Conservation (phyloP, 2,797 vertebrate species). For the Sorex maritimensis region DNA sequence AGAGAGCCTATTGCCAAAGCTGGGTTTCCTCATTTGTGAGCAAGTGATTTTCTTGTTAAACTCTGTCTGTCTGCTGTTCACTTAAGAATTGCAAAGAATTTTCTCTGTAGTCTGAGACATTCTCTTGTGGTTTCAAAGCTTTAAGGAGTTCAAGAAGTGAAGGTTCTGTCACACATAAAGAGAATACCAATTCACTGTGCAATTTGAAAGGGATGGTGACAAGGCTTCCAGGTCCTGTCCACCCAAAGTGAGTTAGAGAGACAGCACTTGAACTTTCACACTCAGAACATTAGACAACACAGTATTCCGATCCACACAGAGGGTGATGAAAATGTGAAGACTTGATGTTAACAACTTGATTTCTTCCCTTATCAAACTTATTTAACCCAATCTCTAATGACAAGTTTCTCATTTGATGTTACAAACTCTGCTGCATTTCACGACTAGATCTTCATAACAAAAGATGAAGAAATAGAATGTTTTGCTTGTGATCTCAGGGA, state of each 20-base stretch:
- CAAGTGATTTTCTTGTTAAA: slow-evolving; percentile 29
- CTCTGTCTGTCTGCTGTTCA: background rate
- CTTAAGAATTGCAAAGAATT: slow-evolving; percentile 21
- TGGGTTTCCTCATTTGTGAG: background rate
- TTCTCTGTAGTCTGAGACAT: background rate
- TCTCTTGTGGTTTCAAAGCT: background rate
- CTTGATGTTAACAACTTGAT: background rate
- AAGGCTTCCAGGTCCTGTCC: background rate
- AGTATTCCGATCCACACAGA: background rate
- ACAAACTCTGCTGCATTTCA: slow-evolving; percentile 25
- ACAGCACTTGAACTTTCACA: background rate
- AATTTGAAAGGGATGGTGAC: background rate
- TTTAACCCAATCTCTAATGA: slow-evolving; percentile 11
- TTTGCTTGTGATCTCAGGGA: no score
- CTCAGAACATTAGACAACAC: background rate
- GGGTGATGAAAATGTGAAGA: background rate
- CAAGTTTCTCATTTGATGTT: background rate
- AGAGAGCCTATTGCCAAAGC: background rate
- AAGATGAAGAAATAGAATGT: background rate
- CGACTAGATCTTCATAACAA: background rate
- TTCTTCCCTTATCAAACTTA: background rate
- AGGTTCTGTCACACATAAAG: background rate
- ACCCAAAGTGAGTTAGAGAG: background rate
- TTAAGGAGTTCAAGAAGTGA: background rate
- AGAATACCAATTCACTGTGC: background rate